A percentile compares a stretch with the other conserved stretches of the same genome.
phyloP scores from a whole-genome alignment of 64 coral and sea anemone species.

The Porites australiensis region DNA sequence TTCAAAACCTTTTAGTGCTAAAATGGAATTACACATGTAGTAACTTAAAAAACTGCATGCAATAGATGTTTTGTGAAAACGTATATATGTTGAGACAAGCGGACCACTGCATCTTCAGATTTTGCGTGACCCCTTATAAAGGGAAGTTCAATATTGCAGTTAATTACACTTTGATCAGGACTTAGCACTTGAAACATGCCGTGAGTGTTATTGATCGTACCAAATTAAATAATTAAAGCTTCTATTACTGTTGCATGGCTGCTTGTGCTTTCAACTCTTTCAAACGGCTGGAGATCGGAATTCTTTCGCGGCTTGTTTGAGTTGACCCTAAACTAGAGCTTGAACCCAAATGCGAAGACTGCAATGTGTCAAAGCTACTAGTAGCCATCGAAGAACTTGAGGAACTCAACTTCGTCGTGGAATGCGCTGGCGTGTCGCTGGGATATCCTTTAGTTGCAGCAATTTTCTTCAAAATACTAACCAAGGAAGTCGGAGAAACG shows the following conservation, averaged over 20 bases:
- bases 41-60: too few relatives aligned
- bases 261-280: constrained; percentile 36
- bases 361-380: constrained; percentile 2
- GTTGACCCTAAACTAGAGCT: not conserved
- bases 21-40: too few relatives aligned
- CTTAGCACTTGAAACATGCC: too few relatives aligned
- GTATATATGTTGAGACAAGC: too few relatives aligned
- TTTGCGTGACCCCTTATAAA: too few relatives aligned
- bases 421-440: not conserved
- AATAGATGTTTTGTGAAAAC: too few relatives aligned
- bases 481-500: constrained; percentile 89
- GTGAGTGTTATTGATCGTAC: too few relatives aligned
- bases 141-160: too few relatives aligned
- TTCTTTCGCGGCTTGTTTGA: constrained; percentile 31
- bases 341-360: not conserved
- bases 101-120: too few relatives aligned
- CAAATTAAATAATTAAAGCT: too few relatives aligned
- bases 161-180: too few relatives aligned
- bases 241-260: constrained; percentile 9
- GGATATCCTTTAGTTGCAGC: constrained; percentile 68
- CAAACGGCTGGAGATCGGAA: constrained; percentile 43
- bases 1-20: too few relatives aligned
- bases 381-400: not conserved
- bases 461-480: constrained; percentile 91
- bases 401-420: constrained; percentile 16